Evolutionary conservation across 2,888 invertebrate species (phyloP), one percentile per base, ranked within the genome.

Genomic region (Plebejus melissa): DNA sequence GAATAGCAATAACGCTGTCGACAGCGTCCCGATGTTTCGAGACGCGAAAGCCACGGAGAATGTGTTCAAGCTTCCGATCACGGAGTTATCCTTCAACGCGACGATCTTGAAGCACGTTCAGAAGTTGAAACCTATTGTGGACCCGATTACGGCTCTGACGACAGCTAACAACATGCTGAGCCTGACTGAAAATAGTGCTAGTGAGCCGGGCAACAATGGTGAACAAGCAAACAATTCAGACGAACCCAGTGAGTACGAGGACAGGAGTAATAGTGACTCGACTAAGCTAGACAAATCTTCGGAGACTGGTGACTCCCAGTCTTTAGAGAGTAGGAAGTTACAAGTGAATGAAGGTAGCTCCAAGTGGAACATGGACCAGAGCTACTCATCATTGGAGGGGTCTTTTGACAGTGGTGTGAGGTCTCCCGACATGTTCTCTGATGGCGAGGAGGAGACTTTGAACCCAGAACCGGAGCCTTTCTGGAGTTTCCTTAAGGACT

Each of bases 391-490:
- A 13, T 82, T 90, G 1, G 93, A 93, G 77, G 89, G 88, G 13
- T 93, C 93, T 1, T 93, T 90, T 87, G 92, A 93, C 81, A 93
- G 93, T 82, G 93, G 93, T 79, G 87, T 93, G 65, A 82, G 93
- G 71, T 95, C 95, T 75, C 96, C 96, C 0, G 96, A 96, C 82
- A 89, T 96, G 83, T 96, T 96, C 84, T 95, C 94, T 77, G 95
- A 95, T 77, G 94, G 94, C 69, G 95, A 95, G 75, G 93, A 90
- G 70, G 87, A 85, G 32, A 76, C 78, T 16, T 22, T 38, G 13
- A 79, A 77, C 38, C 78, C 80, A 70, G 83, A 80, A 32, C 76
- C 79, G 38, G 88, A 90, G 76, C 88, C 87, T 65, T 90, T 90
- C 82, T 92, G 92, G 90, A 81, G 78, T 74, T 91, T 92, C 77